These are phyloP conservation scores for Leptobrachium ailaonicum DNA, from an alignment of 2,113 vertebrate species.

Conservation along the genomic window DNA sequence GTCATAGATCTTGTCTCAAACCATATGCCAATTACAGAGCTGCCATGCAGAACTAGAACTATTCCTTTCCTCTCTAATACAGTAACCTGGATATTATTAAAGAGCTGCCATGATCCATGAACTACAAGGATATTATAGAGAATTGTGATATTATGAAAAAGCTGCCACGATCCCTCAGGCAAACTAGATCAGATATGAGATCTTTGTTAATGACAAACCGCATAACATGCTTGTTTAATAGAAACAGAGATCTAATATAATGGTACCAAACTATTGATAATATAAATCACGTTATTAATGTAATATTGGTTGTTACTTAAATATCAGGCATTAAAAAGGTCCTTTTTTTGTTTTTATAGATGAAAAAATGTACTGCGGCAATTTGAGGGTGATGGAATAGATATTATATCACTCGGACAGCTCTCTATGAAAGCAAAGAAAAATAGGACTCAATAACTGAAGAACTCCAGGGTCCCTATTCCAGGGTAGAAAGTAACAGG, in stretches of 20 bases:
- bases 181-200: neutral
- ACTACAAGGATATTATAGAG: neutral
- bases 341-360: too few relatives aligned
- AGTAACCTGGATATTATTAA: neutral
- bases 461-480: too few relatives aligned
- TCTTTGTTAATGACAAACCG: neutral
- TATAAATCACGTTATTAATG: too few relatives aligned
- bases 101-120: neutral
- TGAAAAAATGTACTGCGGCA: too few relatives aligned
- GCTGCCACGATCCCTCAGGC: neutral
- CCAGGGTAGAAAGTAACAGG: too few relatives aligned
- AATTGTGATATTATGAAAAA: neutral
- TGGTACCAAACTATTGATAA: too few relatives aligned
- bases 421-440: too few relatives aligned
- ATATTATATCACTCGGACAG: too few relatives aligned
- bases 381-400: too few relatives aligned
- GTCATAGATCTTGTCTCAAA: neutral
- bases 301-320: too few relatives aligned
- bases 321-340: too few relatives aligned
- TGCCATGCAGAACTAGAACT: constrained; percentile 1
- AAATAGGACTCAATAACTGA: too few relatives aligned
- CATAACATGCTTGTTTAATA: neutral
- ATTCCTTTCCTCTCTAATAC: neutral
- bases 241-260: neutral
- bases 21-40: neutral